A percentile compares a stretch with the other conserved stretches of the same genome.
These are phyloP conservation scores for Chymomyza fuscimana DNA, from an alignment of 2,888 invertebrate species.

Conservation along the genomic window DNA sequence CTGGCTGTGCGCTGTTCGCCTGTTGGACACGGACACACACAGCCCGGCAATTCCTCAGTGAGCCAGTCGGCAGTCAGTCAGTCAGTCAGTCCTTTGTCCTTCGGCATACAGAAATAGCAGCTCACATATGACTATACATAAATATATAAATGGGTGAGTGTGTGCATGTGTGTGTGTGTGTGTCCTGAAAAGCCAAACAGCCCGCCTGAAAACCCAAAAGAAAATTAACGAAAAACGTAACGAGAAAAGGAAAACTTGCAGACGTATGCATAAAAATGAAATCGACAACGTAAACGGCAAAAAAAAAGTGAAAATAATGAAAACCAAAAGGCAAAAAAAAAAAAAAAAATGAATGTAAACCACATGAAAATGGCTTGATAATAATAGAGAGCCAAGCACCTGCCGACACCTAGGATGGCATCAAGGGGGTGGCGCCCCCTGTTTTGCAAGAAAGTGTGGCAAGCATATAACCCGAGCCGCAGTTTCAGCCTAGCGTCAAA, in stretches of 20 bases:
- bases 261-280: slow-evolving; percentile 33
- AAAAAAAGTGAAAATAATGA: slow-evolving; percentile 33
- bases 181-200: background rate
- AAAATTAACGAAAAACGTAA: background rate
- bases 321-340: slow-evolving; percentile 6
- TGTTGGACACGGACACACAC: background rate
- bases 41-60: background rate
- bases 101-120: slow-evolving; percentile 4
- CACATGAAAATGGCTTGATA: background rate
- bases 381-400: background rate
- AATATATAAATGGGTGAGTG: background rate
- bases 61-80: background rate
- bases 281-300: slow-evolving; percentile 21
- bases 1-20: background rate
- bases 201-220: background rate
- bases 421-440: too few species aligned
- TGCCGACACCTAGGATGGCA: background rate
- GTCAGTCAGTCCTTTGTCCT: background rate
- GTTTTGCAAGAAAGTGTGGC: too few species aligned
- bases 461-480: background rate
- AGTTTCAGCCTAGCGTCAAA: slow-evolving; percentile 1
- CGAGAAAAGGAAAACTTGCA: slow-evolving; percentile 19
- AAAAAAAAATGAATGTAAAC: background rate
- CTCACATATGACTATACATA: background rate
- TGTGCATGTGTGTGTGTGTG: background rate